Evolutionary conservation across 2,797 vertebrate genomes (phyloP).

Genomic region (Ceryle rudis): DNA sequence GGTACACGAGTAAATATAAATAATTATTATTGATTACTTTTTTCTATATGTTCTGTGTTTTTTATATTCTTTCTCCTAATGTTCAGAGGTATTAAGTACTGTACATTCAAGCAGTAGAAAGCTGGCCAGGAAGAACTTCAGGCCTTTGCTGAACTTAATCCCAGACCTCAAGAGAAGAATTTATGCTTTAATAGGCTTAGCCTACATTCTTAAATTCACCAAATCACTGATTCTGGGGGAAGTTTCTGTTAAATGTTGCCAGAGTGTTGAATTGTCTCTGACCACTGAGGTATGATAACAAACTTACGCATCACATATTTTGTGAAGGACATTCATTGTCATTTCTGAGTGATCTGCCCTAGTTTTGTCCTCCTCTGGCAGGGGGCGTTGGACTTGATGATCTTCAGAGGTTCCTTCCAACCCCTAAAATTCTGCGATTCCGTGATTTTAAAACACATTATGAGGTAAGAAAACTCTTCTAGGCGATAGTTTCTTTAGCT

Average conservation of each 20-base stretch:
- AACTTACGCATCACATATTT: not conserved
- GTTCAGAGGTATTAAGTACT: not conserved
- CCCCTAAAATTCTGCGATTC: too few relatives aligned
- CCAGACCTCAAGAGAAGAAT: not conserved
- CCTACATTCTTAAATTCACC: not conserved
- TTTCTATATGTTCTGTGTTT: not conserved
- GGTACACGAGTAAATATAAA: not conserved
- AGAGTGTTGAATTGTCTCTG: not conserved
- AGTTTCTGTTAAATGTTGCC: not conserved
- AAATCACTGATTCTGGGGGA: too few relatives aligned
- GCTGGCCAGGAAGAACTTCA: not conserved
- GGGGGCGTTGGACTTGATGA: too few relatives aligned
- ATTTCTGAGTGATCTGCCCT: not conserved
- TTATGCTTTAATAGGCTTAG: not conserved
- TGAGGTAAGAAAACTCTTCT: not conserved
- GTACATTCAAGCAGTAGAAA: not conserved
- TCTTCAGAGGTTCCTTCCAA: too few relatives aligned
- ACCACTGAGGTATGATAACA: not conserved
- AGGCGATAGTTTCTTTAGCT: not conserved
- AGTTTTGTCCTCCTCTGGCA: too few relatives aligned
- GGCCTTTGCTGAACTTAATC: not conserved
- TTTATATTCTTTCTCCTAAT: not conserved
- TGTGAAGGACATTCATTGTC: not conserved
- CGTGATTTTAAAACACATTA: not conserved
- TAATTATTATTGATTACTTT: too few relatives aligned